phyloP scores from a whole-genome alignment of 2,113 vertebrate species.

The Choloepus hoffmanni region DNA sequence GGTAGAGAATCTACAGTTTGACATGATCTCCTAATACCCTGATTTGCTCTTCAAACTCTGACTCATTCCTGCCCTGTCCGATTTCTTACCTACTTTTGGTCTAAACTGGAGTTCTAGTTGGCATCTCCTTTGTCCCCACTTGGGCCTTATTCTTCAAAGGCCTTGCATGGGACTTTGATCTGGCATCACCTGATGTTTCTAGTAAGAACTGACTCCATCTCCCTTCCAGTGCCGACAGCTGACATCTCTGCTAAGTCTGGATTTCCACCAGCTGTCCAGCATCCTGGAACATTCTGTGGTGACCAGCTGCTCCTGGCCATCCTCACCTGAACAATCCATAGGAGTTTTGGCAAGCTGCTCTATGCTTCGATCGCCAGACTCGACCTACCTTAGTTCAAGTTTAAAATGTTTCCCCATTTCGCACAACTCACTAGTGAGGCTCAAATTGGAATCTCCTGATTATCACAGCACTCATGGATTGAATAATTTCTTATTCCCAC shows the following conservation, averaged over 20 bases:
- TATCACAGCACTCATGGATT: not conserved
- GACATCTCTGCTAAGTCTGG: conserved; percentile 33
- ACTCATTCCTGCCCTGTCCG: not conserved
- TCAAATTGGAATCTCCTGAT: conserved; percentile 12
- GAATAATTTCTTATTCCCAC: not conserved
- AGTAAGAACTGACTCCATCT: not conserved
- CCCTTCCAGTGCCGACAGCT: conserved; percentile 50
- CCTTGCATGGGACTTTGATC: conserved; percentile 56
- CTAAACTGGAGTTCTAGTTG: not conserved
- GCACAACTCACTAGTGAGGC: not conserved
- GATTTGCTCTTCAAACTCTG: conserved; percentile 14
- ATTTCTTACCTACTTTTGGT: not conserved
- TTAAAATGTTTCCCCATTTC: not conserved
- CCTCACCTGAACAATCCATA: conserved; percentile 26
- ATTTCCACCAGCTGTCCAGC: conserved; percentile 58
- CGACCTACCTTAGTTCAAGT: not conserved
- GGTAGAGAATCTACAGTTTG: conserved; percentile 34
- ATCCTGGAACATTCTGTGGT: not conserved
- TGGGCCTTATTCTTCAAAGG: conserved; percentile 18
- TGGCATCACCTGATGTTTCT: conserved; percentile 35
- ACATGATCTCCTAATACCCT: not conserved
- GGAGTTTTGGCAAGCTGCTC: conserved; percentile 41
- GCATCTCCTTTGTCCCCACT: not conserved
- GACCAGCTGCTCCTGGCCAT: not conserved
- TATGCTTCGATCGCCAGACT: not conserved